Conservation (phyloP, 1,140 invertebrate genomes). For the Drosophila ficusphila region DNA sequence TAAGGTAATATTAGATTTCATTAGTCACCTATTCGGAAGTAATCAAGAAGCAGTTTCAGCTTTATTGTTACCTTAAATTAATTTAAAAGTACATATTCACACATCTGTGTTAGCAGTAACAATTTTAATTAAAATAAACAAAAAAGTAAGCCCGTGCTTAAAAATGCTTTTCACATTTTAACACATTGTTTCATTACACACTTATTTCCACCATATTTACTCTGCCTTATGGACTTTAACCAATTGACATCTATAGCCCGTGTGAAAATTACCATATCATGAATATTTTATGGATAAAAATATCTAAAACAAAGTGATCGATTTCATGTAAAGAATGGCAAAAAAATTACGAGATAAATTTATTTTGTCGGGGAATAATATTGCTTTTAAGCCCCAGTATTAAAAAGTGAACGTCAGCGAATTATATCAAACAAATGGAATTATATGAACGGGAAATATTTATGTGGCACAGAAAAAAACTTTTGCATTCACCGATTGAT, state of each 20-base stretch:
- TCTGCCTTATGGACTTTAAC: not conserved
- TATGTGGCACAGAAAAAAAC: conserved; percentile 22
- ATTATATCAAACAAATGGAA: conserved; percentile 44
- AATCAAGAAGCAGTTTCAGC: too few relatives aligned
- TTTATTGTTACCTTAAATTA: too few relatives aligned
- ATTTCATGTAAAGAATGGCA: not conserved
- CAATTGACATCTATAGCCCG: not conserved
- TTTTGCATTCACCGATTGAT: conserved; percentile 57
- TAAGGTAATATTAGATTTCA: not conserved
- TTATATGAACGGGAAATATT: conserved; percentile 31
- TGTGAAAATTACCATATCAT: not conserved
- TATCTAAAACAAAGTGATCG: conserved; percentile 8
- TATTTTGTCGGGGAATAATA: not conserved
- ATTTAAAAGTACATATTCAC: too few relatives aligned
- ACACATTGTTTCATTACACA: not conserved
- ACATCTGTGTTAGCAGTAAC: too few relatives aligned
- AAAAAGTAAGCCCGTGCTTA: not conserved
- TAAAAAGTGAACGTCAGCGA: conserved; percentile 33
- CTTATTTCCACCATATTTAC: not conserved
- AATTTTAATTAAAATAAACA: not conserved
- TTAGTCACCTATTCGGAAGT: too few relatives aligned
- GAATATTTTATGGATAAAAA: conserved; percentile 20
- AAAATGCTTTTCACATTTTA: conserved; percentile 1
- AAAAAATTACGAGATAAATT: not conserved
- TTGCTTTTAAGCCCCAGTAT: conserved; percentile 16